A percentile compares a stretch with the other conserved stretches of the same genome.
Conservation (phyloP, 2,797 vertebrate genomes). For the Oreochromis grahami region DNA sequence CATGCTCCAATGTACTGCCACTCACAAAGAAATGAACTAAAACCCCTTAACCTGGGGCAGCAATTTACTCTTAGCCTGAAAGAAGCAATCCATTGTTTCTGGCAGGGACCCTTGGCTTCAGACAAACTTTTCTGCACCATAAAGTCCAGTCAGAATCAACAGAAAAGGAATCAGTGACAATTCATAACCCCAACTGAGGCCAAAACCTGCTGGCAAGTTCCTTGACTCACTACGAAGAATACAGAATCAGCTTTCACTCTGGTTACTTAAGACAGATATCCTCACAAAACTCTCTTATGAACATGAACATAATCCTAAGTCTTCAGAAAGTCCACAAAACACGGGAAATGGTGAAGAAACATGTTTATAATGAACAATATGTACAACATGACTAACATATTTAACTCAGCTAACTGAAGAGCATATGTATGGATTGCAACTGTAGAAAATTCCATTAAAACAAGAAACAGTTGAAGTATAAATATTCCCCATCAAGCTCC, state of each 20-base stretch:
- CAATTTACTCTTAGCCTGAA: background rate
- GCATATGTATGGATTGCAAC: accelerated
- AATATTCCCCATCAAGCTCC: background rate
- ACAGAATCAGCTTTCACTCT: background rate
- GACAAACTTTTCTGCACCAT: background rate
- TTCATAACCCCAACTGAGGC: background rate
- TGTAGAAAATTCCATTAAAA: background rate
- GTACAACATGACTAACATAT: background rate
- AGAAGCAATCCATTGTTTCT: background rate
- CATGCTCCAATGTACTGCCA: background rate
- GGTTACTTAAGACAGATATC: background rate
- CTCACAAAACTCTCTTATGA: background rate
- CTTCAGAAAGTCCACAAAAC: background rate
- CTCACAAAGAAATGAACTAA: background rate
- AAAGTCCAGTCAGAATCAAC: background rate
- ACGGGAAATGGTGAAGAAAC: accelerated
- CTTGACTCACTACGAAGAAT: background rate
- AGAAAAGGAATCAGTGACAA: background rate
- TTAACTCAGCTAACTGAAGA: background rate
- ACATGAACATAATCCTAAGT: background rate
- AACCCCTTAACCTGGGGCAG: background rate
- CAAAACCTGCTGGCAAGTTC: background rate
- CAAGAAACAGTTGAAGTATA: accelerated
- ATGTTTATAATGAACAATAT: background rate
- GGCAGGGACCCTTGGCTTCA: background rate